These are phyloP conservation scores for Pycnomerus fuliginosus DNA, from an alignment of 2,888 invertebrate genomes.

Conservation along the genomic window DNA sequence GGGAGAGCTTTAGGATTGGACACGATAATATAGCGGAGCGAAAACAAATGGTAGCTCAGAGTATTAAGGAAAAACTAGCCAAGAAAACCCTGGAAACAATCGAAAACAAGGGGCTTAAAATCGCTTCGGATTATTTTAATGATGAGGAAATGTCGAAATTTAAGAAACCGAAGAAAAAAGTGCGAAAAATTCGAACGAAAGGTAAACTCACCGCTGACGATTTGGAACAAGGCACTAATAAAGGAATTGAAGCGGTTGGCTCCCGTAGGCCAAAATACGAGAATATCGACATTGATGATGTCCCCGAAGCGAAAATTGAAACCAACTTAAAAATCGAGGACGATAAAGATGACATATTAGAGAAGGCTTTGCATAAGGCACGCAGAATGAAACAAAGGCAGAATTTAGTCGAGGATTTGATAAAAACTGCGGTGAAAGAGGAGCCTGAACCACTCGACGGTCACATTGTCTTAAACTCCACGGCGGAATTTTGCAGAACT, in stretches of 20 bases:
- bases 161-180: conserved; percentile 82
- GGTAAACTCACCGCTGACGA: conserved; percentile 72
- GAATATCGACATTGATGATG: conserved; percentile 61
- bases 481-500: conserved; percentile 95
- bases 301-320: conserved; percentile 45
- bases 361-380: conserved; percentile 59
- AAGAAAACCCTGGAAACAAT: conserved; percentile 75
- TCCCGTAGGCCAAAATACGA: conserved; percentile 41
- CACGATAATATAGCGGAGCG: conserved; percentile 60
- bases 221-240: conserved; percentile 50
- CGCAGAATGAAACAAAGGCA: conserved; percentile 59
- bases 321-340: conserved; percentile 60
- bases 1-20: conserved; percentile 75
- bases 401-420: conserved; percentile 41
- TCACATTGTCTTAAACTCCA: conserved; percentile 84
- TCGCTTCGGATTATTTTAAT: conserved; percentile 88
- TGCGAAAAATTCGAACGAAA: conserved; percentile 68
- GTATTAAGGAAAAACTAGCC: conserved; percentile 62
- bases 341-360: conserved; percentile 57
- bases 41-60: conserved; percentile 55
- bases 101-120: conserved; percentile 62
- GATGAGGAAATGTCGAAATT: conserved; percentile 84
- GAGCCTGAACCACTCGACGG: conserved; percentile 47
- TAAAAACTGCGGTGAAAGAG: conserved; percentile 47
- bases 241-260: conserved; percentile 40